Percentiles rank a stretch among this genome's conserved stretches.
phyloP scores from a whole-genome alignment of 2,888 invertebrate genomes.

The Acrocyrtus sp. region DNA sequence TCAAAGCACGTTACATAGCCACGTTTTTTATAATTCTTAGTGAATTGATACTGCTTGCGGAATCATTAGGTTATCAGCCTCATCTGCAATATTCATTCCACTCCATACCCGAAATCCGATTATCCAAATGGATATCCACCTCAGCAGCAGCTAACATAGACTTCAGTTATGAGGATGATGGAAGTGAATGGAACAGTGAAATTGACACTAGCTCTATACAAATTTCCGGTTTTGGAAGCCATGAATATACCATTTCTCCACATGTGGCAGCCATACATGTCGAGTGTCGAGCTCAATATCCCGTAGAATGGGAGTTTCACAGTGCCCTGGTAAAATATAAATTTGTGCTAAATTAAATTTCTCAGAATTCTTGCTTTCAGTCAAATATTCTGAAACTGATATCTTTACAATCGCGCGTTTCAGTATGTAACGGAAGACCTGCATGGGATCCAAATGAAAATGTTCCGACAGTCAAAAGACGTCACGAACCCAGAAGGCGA shows the following conservation, averaged over 20 bases:
- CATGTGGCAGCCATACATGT: constrained; percentile 44
- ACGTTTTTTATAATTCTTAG: too few relatives aligned
- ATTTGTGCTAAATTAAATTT: neutral
- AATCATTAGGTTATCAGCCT: too few relatives aligned
- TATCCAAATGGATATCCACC: constrained; percentile 28
- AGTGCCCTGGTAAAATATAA: constrained; percentile 40
- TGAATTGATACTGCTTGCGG: too few relatives aligned
- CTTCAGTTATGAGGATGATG: neutral
- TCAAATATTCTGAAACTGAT: too few relatives aligned
- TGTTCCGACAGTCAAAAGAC: constrained; percentile 41
- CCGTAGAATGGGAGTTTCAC: constrained; percentile 49
- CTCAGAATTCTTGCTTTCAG: too few relatives aligned
- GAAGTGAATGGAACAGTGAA: constrained; percentile 28
- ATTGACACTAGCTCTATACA: constrained; percentile 28
- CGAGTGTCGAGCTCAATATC: constrained; percentile 45
- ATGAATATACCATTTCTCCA: constrained; percentile 40
- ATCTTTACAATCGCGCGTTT: too few relatives aligned
- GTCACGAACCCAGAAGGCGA: constrained; percentile 44
- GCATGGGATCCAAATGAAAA: constrained; percentile 45
- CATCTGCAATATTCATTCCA: too few relatives aligned
- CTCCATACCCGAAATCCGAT: constrained; percentile 26
- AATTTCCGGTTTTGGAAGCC: constrained; percentile 23
- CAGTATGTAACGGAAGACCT: constrained; percentile 46
- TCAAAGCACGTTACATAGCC: too few relatives aligned
- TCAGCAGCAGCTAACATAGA: constrained; percentile 23